These are phyloP conservation scores for Paragorgia papillata DNA, from an alignment of 92 coral and sea anemone species.

Conservation along the genomic window DNA sequence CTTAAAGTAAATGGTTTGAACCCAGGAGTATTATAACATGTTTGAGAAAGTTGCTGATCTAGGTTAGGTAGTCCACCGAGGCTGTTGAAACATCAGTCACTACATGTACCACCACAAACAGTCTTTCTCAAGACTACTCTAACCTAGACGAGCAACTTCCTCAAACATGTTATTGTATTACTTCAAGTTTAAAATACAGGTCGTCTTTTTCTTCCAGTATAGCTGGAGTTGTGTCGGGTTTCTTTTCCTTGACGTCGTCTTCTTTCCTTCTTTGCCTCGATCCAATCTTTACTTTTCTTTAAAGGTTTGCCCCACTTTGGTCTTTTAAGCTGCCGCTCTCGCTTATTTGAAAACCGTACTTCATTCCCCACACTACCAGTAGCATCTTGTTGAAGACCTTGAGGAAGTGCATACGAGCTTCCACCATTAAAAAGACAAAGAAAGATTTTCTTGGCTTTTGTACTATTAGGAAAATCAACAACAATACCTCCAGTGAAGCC, in stretches of 20 bases:
- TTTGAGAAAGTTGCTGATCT: no score
- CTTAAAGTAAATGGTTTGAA: no score
- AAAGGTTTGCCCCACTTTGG: conserved; percentile 76
- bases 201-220: conserved; percentile 93
- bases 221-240: conserved; percentile 84
- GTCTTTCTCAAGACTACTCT: no score
- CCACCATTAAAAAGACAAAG: conserved; percentile 91
- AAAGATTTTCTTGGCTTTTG: conserved; percentile 94
- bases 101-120: no score
- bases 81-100: no score
- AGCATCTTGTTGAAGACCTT: conserved; percentile 74
- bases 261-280: conserved; percentile 86
- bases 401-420: conserved; percentile 65
- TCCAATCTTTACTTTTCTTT: conserved; percentile 92
- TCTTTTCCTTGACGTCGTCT: conserved; percentile 95
- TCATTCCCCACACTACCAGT: conserved; percentile 52
- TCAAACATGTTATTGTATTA: no score
- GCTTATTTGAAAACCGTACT: conserved; percentile 63
- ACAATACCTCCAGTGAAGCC: conserved; percentile 97
- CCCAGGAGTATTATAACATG: no score
- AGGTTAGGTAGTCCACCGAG: no score
- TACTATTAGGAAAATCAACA: conserved; percentile 95
- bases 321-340: conserved; percentile 50
- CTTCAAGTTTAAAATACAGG: conserved; percentile 53
- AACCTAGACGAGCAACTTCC: no score